Base-by-base conservation (phyloP, 2,113 vertebrate genomes). In the Formicarius rufipectus region DNA sequence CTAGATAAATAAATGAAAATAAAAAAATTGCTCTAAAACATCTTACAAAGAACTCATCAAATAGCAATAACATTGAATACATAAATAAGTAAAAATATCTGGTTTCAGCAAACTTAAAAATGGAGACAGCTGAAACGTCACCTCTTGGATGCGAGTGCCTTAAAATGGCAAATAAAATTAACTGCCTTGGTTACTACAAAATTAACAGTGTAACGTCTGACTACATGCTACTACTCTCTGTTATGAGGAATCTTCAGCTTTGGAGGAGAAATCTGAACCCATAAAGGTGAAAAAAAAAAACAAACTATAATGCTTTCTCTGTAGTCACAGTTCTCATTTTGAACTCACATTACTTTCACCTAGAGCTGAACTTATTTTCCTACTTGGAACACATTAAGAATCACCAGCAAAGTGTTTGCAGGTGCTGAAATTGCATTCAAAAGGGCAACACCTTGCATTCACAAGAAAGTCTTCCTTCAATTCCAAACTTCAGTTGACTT, bases 121-220 rank as follows among this genome's bases (percentile, higher is more conserved):
- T 79, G 78, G 90, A 93, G 89, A 88, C 44, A 84, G 14, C 37
- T 94, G 56, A 95, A 96, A 90, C 75, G 22, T 62, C 96, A 90
- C 27, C 10, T 83, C 85, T 45, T 35, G 49, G 92, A 93, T 83
- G 49, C 12, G 85, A 59, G 5, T 76, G 15, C 50, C 87, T 88
- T 44, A 87, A 92, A 92, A 90, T 15, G 47, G 25, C 40, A 95
- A 96, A 94, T 86, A 93, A 92, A 95, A 93, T 58, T 84, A 35
- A 93, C 68, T 50, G 56, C 4, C 25, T 83, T 88, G 89, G 15
- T 67, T 92, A 64, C 68, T 95, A 89, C 28, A 88, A 96, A 95
- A 86, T 7, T 24, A 74, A 62, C 59, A 89, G 56, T 18, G 62
- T 62, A 76, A 86, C 47, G 89, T 94, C 76, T 60, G 78, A 24